Base-by-base conservation (phyloP, 2,888 invertebrate genomes). In the Ectemnius continuus region DNA sequence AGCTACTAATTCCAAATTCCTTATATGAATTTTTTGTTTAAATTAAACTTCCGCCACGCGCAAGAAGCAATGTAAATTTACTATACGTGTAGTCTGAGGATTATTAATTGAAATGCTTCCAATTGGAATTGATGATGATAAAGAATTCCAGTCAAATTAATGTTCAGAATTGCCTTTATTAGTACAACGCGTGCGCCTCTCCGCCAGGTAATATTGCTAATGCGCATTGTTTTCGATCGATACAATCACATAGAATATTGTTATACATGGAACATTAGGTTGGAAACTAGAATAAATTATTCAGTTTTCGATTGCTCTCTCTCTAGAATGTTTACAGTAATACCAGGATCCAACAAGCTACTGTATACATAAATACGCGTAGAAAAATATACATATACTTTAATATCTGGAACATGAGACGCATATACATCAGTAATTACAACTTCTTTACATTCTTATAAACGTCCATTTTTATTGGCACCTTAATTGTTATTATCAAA, bases 401-500 rank as follows among this genome's bases (percentile, higher is more conserved):
- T 36, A 36, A 36, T 36, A 36, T 36, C 11, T 36, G 36, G 36
- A 36, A 36, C 36, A 36, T 36, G 36, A 36, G 36, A 36, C 36
- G 36, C 36, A 36, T 36, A 36, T 36, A 36, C 36, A 36, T 36
- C 5, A 36, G 36, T 36, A 36, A 36, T 36, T 36, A 36, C 36
- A 36, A 36, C 36, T 11, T 36, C 36, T 11, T 36, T 36, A 68
- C 11, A 48, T 58, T 70, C 52, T 8, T 71, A 61, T 47, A 76
- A 79, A 78, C 58, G 74, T 70, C 70, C 67, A 45, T 68, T 71
- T 79, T 79, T 80, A 79, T 79, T 80, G 80, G 80, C 80, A 80
- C 80, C 74, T 66, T 45, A 45, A 45, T 76, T 63, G 68, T 59
- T 56, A 59, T 70, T 79, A 79, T 79, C 76, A 80, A 79, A 79